Evolutionary conservation across 1,140 invertebrate species (phyloP), one percentile per base, ranked within the genome.

Genomic region (Manduca sexta): DNA sequence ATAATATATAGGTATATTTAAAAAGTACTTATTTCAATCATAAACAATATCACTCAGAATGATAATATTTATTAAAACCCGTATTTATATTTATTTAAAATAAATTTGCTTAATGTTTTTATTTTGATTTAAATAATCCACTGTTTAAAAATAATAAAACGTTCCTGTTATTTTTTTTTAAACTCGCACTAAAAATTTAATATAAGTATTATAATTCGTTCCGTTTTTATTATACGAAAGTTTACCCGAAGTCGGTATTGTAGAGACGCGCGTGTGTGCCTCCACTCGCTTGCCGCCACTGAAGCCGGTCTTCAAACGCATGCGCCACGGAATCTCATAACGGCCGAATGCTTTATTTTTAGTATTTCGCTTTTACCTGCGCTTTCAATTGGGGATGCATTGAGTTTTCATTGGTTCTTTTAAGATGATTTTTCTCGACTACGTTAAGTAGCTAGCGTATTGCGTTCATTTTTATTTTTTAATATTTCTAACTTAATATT

Each of bases 321-420:
- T 39, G 46, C 46, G 52, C 52, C 18, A 18, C n/a, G 26, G 4
- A 8, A 39, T 21, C 40, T 45, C 34, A 39, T 14, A 34, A 49
- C 21, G 29, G 33, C 46, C 15, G 17, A 48, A 49, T 54, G 34
- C 35, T 54, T 53, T 48, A 48, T 54, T 48, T 54, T 53, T 48
- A 48, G 39, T 43, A 33, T 44, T 44, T 34, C 29, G 21, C 31
- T 48, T 44, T 44, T 41, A 54, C 52, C 52, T 48, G 45, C 29
- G 41, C 41, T 54, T 48, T 45, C 34, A 49, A 54, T 54, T 45
- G 30, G 39, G 29, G 26, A 40, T 52, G 50, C 50, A 52, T 43
- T 52, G 44, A 46, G 34, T 21, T 38, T 37, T 18, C 38, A 40
- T 11, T 17, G 38, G 15, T 18, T 40, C 12, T 39, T 12, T 42